Base-by-base conservation (phyloP, 2,888 invertebrate species). In the Metallyticus violacea region DNA sequence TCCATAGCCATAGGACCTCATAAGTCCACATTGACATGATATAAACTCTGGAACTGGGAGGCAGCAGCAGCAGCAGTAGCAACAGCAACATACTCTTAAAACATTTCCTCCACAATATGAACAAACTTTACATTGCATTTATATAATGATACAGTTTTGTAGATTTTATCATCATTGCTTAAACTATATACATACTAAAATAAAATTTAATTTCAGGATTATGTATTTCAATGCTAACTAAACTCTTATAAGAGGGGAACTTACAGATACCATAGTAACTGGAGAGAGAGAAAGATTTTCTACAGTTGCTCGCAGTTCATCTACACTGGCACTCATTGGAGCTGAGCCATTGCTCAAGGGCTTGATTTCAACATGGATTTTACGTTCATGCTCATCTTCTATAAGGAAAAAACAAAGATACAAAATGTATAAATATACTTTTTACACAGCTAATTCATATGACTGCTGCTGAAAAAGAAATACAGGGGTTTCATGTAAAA, bases 291-390 rank as follows among this genome's bases (percentile, higher is more conserved):
- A 97, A 88, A 99, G 94, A 92, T 97, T 98, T 91, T 97, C 98
- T 85, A 98, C 97, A 77, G 98, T 98, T 28, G 97, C 97, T 90
- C 97, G 94, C 26, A 99, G 93, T 91, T 98, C 98, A 92, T 98
- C 98, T 15, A 98, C 98, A 92, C 98, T 98, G n/a, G 98, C 98
- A 88, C 98, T 97, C 94, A 97, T 97, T 1, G 97, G 97, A 85
- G 96, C 96, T 86, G 95, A 94, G 83, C 97, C 98, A 92, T 97
- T 98, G 91, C 96, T 97, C 83, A 98, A 93, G 0, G 99, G 99
- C 92, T 98, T 98, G 88, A 99, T 99, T 93, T 98, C 97, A 2
- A 99, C 98, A 91, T 97, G 97, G 89, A 99, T 97, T 92, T 98
- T 98, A 89, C 95, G 95, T 90, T 97, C 97, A 85, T 95, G 94